A percentile compares a stretch with the other conserved stretches of the same genome.
phyloP scores from a whole-genome alignment of 2,888 invertebrate species.

The Drosophila atroscutellata region DNA sequence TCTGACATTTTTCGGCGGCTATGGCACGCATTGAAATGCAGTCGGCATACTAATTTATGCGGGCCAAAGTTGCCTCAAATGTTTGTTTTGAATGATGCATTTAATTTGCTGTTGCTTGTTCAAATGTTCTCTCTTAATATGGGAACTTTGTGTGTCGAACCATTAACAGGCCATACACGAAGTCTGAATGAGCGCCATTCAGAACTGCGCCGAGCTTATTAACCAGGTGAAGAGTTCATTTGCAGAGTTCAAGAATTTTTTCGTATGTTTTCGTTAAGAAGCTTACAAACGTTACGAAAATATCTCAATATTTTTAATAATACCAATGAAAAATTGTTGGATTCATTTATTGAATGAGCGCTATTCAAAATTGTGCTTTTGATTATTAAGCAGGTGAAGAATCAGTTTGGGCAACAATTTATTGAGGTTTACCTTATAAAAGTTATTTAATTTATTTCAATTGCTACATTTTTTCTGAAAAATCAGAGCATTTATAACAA shows the following conservation, averaged over 20 bases:
- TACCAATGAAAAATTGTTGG: too few species aligned
- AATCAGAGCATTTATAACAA: background rate
- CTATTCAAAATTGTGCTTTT: background rate
- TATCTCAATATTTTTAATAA: background rate
- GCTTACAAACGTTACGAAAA: background rate
- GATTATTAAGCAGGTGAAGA: slow-evolving; percentile 6
- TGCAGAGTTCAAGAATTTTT: background rate
- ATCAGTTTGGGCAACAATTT: background rate
- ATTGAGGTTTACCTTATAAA: background rate
- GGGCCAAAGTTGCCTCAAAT: slow-evolving; percentile 64
- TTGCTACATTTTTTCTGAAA: background rate
- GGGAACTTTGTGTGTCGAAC: slow-evolving; percentile 18
- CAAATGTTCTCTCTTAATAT: slow-evolving; percentile 41
- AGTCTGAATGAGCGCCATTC: slow-evolving; percentile 32
- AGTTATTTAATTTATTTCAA: background rate
- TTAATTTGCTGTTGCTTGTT: slow-evolving; percentile 58
- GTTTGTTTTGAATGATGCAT: slow-evolving; percentile 68
- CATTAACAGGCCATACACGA: slow-evolving; percentile 53
- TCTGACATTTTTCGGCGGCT: slow-evolving; percentile 42
- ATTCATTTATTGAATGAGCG: background rate
- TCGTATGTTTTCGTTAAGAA: background rate
- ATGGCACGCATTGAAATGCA: slow-evolving; percentile 53
- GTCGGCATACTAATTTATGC: slow-evolving; percentile 71
- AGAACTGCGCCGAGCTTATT: slow-evolving; percentile 3
- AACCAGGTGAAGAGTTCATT: background rate